A percentile compares a stretch with the other conserved stretches of the same genome.
Conservation (phyloP, 2,113 vertebrate species). For the Anolis carolinensis region DNA sequence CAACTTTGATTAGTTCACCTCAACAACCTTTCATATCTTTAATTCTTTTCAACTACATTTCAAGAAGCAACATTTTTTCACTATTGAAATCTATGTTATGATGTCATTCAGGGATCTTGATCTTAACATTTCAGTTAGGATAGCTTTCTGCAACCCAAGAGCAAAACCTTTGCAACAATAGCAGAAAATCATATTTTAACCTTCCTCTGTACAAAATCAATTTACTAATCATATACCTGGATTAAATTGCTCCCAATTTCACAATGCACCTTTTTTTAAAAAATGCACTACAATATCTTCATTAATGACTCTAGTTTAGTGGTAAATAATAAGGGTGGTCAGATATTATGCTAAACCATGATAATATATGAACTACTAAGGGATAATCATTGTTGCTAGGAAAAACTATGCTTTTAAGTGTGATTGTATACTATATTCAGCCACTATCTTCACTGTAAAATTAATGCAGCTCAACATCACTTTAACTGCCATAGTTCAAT, state of each 20-base stretch:
- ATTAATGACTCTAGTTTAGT: not conserved
- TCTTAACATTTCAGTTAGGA: not conserved
- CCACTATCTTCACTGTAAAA: too few relatives aligned
- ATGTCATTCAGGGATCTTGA: not conserved
- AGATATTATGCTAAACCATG: not conserved
- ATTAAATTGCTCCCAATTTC: too few relatives aligned
- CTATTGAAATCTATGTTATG: not conserved
- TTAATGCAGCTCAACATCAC: too few relatives aligned
- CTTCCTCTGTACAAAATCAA: not conserved
- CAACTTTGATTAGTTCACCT: slow-evolving; percentile 2
- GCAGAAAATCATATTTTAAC: not conserved
- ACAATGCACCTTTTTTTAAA: too few relatives aligned
- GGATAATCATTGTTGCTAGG: too few relatives aligned
- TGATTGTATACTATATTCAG: too few relatives aligned
- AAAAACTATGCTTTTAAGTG: too few relatives aligned
- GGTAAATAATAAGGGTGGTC: not conserved
- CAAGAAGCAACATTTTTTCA: not conserved
- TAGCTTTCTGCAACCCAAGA: not conserved
- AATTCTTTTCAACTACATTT: not conserved
- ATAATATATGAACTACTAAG: too few relatives aligned
- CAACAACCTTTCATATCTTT: not conserved
- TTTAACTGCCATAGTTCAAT: too few relatives aligned
- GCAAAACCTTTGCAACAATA: not conserved
- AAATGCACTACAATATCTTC: not conserved
- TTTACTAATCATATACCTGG: too few relatives aligned